Evolutionary conservation across 2,888 invertebrate genomes (phyloP), one percentile per base, ranked within the genome.

Genomic region (Seira sanloemensis): DNA sequence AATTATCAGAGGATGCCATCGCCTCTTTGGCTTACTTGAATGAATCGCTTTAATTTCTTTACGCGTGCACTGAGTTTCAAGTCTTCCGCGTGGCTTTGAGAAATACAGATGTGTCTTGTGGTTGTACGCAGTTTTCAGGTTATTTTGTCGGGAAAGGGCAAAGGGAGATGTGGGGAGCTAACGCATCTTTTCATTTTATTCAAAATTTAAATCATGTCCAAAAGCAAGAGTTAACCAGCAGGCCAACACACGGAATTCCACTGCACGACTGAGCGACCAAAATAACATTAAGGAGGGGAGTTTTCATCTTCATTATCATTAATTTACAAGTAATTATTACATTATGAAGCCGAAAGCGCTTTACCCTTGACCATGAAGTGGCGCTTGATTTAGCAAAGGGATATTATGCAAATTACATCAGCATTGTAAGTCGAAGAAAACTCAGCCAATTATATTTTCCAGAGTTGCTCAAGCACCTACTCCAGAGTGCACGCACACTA

Each of bases 151-250:
- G 37, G 12, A 37, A 12, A 37, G 12, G 37, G 4, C 4, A 37
- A 37, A 37, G 12, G 37, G 37, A 37, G n/a, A 37, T 37, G 4
- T 37, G n/a, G n/a, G n/a, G n/a, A n/a, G n/a, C 37, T 37, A 37
- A 37, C 37, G n/a, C 37, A 37, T 37, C 69, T 69, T 69, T 24
- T n/a, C 12, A 69, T 77, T 66, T 68, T 54, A 77, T 68, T 77
- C 26, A 68, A 54, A 77, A 77, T 77, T 77, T 67, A 50, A 68
- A 77, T 77, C 77, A 67, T 77, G 77, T 77, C 77, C 69, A 58
- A 12, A 37, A 37, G 37, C 37, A 37, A 37, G 12, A 37, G 37
- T 37, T 37, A 37, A 37, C 5, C 37, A 37, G 37, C 37, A 37
- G 37, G 37, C 37, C 12, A 4, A 37, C 12, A 7, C 37, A 37